Conservation (phyloP, 2,797 vertebrate species). For the Cetoscarus ocellatus region DNA sequence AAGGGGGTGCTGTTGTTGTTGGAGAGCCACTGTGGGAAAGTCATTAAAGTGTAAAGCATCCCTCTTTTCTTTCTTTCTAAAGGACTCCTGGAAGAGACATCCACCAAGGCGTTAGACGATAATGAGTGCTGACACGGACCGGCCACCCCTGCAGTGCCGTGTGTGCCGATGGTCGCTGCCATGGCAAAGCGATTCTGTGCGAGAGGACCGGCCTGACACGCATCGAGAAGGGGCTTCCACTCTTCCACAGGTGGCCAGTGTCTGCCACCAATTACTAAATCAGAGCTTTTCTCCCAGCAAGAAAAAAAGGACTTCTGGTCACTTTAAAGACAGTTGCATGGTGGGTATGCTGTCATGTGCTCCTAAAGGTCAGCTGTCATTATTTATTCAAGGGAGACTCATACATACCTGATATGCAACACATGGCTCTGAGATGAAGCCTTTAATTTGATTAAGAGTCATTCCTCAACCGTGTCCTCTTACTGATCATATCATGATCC, state of each 20-base stretch:
- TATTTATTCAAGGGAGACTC: conserved; percentile 47
- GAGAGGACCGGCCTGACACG: conserved; percentile 39
- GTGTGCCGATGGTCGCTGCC: conserved; percentile 64
- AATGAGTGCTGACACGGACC: conserved; percentile 76
- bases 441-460: conserved; percentile 42
- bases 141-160: conserved; percentile 50
- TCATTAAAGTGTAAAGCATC: conserved; percentile 88
- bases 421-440: conserved; percentile 30
- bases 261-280: conserved; percentile 53
- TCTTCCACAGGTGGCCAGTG: conserved; percentile 71
- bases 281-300: conserved; percentile 43
- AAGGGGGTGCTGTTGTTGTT: conserved; percentile 76
- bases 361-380: conserved; percentile 39
- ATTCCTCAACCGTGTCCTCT: conserved; percentile 31
- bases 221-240: conserved; percentile 54
- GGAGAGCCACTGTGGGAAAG: conserved; percentile 85
- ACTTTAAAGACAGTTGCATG: conserved; percentile 12
- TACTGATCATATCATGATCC: conserved; percentile 49
- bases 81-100: conserved; percentile 73
- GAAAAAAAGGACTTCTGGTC: conserved; percentile 34
- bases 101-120: conserved; percentile 69
- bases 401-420: conserved; percentile 52
- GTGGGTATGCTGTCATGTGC: conserved; percentile 41
- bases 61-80: conserved; percentile 77
- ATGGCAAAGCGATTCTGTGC: conserved; percentile 66